phyloP scores from a whole-genome alignment of 2,113 vertebrate genomes.

The Heptranchias perlo region DNA sequence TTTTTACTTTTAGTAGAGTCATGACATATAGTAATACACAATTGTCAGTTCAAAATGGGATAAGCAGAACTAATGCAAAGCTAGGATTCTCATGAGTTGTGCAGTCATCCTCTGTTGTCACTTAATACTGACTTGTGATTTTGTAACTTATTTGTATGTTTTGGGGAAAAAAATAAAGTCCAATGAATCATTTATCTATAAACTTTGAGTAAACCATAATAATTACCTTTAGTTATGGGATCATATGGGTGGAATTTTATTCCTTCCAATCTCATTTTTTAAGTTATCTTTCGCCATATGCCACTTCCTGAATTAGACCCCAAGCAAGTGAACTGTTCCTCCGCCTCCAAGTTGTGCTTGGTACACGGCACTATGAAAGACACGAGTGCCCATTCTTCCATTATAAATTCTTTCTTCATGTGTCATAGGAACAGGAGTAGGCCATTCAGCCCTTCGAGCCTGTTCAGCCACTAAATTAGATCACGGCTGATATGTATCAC shows the following conservation, averaged over 20 bases:
- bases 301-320: not conserved
- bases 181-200: not conserved
- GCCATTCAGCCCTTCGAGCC: too few relatives aligned
- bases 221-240: not conserved
- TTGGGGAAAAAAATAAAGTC: not conserved
- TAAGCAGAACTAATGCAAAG: not conserved
- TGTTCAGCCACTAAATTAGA: too few relatives aligned
- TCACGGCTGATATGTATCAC: too few relatives aligned
- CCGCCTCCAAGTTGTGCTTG: not conserved
- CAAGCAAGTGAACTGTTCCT: not conserved
- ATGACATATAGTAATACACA: too few relatives aligned
- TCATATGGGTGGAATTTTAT: not conserved
- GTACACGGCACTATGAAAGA: not conserved
- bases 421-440: too few relatives aligned
- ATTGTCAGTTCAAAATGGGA: too few relatives aligned
- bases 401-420: not conserved
- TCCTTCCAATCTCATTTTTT: not conserved
- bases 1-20: too few relatives aligned
- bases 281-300: not conserved
- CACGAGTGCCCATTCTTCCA: not conserved
- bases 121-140: not conserved
- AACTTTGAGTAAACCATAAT: not conserved
- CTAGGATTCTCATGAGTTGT: too few relatives aligned
- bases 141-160: not conserved
- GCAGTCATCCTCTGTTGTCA: not conserved